A percentile compares a stretch with the other conserved stretches of the same genome.
Evolutionary conservation across 2,797 vertebrate genomes (phyloP).

Genomic region (Brachyalestes nurse): DNA sequence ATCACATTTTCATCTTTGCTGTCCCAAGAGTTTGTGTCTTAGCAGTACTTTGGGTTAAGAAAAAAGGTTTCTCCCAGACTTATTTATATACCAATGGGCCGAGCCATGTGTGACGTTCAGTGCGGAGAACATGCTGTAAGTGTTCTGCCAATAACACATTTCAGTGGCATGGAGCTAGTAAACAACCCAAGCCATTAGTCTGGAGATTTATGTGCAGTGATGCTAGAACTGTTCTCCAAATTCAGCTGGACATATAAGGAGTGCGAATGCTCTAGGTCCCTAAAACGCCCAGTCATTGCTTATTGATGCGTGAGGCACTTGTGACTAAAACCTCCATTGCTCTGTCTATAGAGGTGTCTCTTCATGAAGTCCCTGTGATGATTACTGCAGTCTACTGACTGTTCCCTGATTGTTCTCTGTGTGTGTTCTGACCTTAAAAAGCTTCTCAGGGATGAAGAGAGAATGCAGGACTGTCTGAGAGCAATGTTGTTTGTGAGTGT

Average conservation of each 20-base stretch:
- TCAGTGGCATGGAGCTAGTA: neutral
- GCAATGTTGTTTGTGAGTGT: conserved; percentile 22
- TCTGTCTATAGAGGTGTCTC: conserved; percentile 14
- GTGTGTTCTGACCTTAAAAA: conserved; percentile 37
- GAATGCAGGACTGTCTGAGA: conserved; percentile 22
- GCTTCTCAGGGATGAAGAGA: conserved; percentile 29
- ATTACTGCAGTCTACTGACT: conserved; percentile 11
- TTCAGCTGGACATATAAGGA: conserved; percentile 2
- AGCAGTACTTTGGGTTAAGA: neutral
- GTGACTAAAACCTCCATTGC: neutral
- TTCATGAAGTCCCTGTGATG: neutral
- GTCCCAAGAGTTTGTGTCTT: neutral
- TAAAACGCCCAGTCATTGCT: neutral
- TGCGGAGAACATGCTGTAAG: too few relatives aligned
- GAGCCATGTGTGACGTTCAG: neutral
- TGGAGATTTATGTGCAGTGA: conserved; percentile 28
- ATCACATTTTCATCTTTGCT: neutral
- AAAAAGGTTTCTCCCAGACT: neutral
- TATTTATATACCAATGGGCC: neutral
- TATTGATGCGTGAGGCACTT: neutral
- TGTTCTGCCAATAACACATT: conserved; percentile 26
- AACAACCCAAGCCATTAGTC: conserved; percentile 22
- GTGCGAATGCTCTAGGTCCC: neutral
- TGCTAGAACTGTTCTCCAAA: conserved; percentile 5
- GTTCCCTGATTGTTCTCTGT: neutral